A percentile compares a stretch with the other conserved stretches of the same genome.
phyloP scores from a whole-genome alignment of 2,113 vertebrate species.

The Ariopsis seemanni region DNA sequence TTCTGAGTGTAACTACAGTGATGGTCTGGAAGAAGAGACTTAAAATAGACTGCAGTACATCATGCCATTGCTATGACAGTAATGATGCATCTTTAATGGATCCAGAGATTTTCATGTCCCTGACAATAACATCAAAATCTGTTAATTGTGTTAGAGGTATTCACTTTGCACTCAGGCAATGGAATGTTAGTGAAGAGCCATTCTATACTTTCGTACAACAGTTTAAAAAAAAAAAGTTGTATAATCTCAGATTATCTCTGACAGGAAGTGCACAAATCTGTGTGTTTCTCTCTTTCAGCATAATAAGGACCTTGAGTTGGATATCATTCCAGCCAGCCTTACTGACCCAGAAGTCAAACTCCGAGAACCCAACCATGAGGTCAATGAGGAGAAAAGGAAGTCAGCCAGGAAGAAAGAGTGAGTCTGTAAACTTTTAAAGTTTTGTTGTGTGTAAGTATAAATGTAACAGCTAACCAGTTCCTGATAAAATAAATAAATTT shows the following conservation, averaged over 20 bases:
- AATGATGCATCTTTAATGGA: not conserved
- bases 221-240: too few relatives aligned
- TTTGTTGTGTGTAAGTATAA: not conserved
- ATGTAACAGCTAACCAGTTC: not conserved
- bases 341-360: constrained; percentile 91
- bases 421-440: constrained; percentile 53
- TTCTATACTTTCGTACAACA: not conserved
- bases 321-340: constrained; percentile 95
- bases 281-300: constrained; percentile 72
- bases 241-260: not conserved
- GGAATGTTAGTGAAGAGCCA: not conserved
- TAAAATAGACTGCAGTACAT: not conserved
- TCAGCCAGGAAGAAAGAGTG: constrained; percentile 98
- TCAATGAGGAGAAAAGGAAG: constrained; percentile 97
- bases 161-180: not conserved
- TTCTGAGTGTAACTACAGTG: not conserved
- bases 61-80: not conserved
- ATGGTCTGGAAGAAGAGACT: not conserved
- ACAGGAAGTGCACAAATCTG: not conserved
- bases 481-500: not conserved
- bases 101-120: not conserved
- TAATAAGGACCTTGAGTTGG: constrained; percentile 93
- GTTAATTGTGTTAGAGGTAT: not conserved
- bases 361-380: constrained; percentile 89
- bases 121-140: not conserved